A percentile compares a stretch with the other conserved stretches of the same genome.
Conservation (phyloP, 2,797 vertebrate species). For the Myotis planiceps region DNA sequence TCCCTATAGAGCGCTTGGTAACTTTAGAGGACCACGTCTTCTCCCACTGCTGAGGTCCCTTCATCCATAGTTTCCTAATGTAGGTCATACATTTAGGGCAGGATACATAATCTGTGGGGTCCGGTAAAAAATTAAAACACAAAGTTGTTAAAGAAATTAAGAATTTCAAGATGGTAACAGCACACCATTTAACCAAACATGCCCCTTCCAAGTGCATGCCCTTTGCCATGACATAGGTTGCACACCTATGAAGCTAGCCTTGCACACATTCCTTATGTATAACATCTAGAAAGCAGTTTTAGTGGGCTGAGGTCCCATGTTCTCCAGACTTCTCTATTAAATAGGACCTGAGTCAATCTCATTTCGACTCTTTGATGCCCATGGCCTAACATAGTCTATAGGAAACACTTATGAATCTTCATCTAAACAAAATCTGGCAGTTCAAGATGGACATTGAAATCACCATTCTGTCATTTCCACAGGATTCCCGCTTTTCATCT, state of each 20-base stretch:
- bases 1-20: neutral
- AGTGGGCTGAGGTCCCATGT: neutral
- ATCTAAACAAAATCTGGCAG: neutral
- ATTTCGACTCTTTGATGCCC: neutral
- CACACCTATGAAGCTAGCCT: neutral
- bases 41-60: neutral
- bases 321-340: neutral
- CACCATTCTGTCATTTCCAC: neutral
- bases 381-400: neutral
- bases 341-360: neutral
- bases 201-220: neutral
- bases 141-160: neutral
- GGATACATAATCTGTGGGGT: neutral
- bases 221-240: neutral
- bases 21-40: neutral
- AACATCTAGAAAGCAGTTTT: neutral
- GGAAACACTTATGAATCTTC: neutral
- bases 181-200: neutral
- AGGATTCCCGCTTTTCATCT: neutral
- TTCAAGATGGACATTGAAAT: neutral
- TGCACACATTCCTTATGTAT: neutral
- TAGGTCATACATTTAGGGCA: neutral
- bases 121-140: neutral
- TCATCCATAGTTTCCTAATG: neutral
- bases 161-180: neutral